Base-by-base conservation (phyloP, 2,113 vertebrate genomes). In the Leuciscus idus region DNA sequence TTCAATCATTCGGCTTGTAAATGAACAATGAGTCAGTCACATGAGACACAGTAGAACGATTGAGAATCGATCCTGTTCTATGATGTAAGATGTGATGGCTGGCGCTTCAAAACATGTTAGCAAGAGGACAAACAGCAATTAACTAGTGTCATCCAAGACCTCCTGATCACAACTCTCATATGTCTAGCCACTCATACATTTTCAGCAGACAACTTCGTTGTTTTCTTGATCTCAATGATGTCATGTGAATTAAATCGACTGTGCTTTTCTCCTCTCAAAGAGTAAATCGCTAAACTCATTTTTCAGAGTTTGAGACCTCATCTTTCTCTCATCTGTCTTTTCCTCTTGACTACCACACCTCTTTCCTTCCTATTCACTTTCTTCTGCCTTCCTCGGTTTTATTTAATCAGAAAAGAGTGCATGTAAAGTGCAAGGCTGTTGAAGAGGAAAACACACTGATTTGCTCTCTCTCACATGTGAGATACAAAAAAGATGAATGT, bases 81-180 rank as follows among this genome's bases (percentile, higher is more conserved):
- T 57, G 50, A 73, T 57, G 52, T 73, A 36, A 84, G 81, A 26
- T 73, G 48, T 26, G 81, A 83, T 59, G 68, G 59, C 26, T 52
- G 64, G 19, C 21, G n/a, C 62, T 82, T 82, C 80, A 82, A n/a
- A 82, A 82, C 81, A 43, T 23, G 64, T 82, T 82, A 68, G 17
- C 80, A 52, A 68, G 46, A 70, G 62, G 80, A 82, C 50, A n/a
- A 39, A 73, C 19, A 17, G 50, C 46, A 84, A 73, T 84, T 57
- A 73, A 73, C 66, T 73, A 30, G 50, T 43, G 68, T 73, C 81
- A 83, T n/a, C 43, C 28, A 68, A 70, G 10, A 55, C 48, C 61
- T 68, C 4, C 21, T 21, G 4, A 79, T 79, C 55, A 79, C 46
- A 9, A 26, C 50, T 39, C 17, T 57, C 66, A 33, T 57, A 57